phyloP scores from a whole-genome alignment of 2,888 invertebrate genomes.

The Neoscelio sp. region DNA sequence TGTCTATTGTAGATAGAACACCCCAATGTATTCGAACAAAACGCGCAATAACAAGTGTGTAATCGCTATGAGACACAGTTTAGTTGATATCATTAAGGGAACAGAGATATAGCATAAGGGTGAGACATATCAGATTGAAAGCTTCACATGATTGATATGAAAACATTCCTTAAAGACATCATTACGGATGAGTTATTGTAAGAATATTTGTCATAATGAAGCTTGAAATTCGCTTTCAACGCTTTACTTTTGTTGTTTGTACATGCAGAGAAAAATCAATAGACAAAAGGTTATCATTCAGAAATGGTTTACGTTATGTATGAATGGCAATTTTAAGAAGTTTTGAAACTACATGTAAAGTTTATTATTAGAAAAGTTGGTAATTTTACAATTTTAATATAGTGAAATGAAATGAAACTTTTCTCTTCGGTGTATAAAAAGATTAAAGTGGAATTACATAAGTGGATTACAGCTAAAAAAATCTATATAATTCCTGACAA shows the following conservation, averaged over 20 bases:
- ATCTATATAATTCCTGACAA: too few species aligned
- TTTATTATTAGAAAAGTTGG: too few species aligned
- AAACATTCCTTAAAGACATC: conserved; percentile 3
- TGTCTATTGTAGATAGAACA: conserved; percentile 2
- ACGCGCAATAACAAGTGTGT: background rate
- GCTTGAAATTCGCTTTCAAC: background rate
- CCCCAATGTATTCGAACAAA: conserved; percentile 6
- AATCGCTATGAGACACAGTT: conserved; percentile 17
- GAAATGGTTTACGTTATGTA: too few species aligned
- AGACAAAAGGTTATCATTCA: too few species aligned
- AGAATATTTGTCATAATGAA: background rate
- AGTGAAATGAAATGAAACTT: too few species aligned
- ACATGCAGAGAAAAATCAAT: background rate
- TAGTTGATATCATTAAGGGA: conserved; percentile 21
- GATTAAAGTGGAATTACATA: too few species aligned
- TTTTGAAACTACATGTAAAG: too few species aligned
- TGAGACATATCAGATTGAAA: conserved; percentile 6
- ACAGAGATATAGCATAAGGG: conserved; percentile 3
- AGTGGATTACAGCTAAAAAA: too few species aligned
- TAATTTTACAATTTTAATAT: too few species aligned
- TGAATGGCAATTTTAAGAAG: too few species aligned
- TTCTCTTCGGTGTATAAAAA: too few species aligned
- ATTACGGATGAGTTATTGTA: background rate
- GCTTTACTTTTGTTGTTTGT: background rate
- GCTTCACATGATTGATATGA: conserved; percentile 15